Percentiles rank a stretch among this genome's conserved stretches.
These are phyloP conservation scores for Athripsodes cinereus DNA, from an alignment of 2,888 invertebrate genomes.

Conservation along the genomic window DNA sequence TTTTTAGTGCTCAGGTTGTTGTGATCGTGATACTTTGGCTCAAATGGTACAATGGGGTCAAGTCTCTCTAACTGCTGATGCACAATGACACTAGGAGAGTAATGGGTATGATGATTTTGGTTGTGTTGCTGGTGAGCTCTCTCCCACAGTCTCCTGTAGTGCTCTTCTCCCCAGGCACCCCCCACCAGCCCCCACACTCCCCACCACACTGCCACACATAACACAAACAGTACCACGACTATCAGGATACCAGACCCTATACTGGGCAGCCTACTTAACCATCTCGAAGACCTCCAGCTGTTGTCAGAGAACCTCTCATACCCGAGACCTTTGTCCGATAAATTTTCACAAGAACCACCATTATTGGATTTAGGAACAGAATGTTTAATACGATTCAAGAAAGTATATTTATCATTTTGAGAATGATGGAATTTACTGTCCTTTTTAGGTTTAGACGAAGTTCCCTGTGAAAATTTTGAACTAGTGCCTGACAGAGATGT, in stretches of 20 bases:
- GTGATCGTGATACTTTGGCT: constrained; percentile 42
- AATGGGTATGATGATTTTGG: constrained; percentile 37
- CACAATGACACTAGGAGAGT: constrained; percentile 27
- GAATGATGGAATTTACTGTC: constrained; percentile 36
- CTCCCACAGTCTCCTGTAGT: constrained; percentile 46
- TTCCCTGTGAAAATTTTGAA: constrained; percentile 37
- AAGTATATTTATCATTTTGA: constrained; percentile 31
- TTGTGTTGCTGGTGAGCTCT: constrained; percentile 43
- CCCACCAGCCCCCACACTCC: constrained; percentile 43
- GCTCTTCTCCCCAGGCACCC: constrained; percentile 45
- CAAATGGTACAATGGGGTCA: constrained; percentile 25
- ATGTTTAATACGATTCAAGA: constrained; percentile 25
- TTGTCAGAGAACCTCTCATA: constrained; percentile 29
- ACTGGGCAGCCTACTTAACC: constrained; percentile 36
- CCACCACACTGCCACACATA: constrained; percentile 44
- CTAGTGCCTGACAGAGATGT: constrained; percentile 42
- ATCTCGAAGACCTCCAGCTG: constrained; percentile 7
- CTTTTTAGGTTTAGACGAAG: constrained; percentile 7
- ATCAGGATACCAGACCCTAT: constrained; percentile 39
- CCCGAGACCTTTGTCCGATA: constrained; percentile 38
- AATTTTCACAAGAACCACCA: constrained; percentile 16
- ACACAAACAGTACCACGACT: constrained; percentile 36
- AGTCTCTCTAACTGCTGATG: constrained; percentile 27
- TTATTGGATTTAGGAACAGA: constrained; percentile 19
- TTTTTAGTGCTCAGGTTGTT: constrained; percentile 48